Conservation (phyloP, 2,888 invertebrate species). For the Rotaria magnacalcarata region DNA sequence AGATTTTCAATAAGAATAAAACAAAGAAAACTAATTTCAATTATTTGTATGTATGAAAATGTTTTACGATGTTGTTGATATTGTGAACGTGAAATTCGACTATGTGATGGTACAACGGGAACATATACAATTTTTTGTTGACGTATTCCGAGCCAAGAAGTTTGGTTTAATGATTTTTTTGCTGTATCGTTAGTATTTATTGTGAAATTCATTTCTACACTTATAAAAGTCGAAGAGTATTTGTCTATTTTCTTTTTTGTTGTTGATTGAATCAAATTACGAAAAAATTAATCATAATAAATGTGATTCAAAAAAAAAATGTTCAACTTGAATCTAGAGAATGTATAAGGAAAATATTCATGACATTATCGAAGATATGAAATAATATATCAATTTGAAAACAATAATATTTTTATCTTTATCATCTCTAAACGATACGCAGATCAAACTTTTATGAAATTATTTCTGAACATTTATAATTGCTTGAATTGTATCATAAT, state of each 20-base stretch:
- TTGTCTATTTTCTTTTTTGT: background rate
- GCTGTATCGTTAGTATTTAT: background rate
- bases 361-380: too few species aligned
- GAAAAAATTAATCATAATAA: background rate
- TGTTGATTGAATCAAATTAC: background rate
- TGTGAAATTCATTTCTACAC: background rate
- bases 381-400: too few species aligned
- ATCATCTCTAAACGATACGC: too few species aligned
- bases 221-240: too few species aligned
- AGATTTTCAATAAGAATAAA: constrained; percentile 15
- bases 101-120: background rate
- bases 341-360: background rate
- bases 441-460: too few species aligned
- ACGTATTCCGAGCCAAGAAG: background rate
- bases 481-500: background rate
- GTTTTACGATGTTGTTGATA: background rate
- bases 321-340: background rate
- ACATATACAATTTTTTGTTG: background rate
- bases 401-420: too few species aligned
- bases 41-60: background rate
- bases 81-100: background rate
- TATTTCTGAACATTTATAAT: too few species aligned
- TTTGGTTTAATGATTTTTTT: background rate
- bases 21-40: background rate
- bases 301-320: background rate